Evolutionary conservation across 2,113 vertebrate species (phyloP).

Genomic region (Bujurquina vittata): DNA sequence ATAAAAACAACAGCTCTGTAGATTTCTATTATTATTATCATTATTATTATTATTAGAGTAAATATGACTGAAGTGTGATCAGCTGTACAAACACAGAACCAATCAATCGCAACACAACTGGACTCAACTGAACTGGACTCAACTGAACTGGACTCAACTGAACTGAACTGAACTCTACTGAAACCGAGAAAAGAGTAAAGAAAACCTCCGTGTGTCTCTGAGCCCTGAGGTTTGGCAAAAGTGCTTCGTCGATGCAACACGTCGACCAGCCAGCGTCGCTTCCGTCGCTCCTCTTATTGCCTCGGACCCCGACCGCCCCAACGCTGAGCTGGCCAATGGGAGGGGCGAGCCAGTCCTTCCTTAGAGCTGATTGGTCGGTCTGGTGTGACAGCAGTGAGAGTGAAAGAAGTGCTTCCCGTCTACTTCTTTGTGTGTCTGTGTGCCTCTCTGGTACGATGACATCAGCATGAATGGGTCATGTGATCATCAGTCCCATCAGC

Average conservation of each 20-base stretch:
- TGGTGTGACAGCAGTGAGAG: slow-evolving; percentile 1
- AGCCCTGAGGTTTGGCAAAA: slow-evolving; percentile 75
- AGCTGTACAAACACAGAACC: slow-evolving; percentile 64
- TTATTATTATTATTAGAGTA: slow-evolving; percentile 31
- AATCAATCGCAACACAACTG: slow-evolving; percentile 55
- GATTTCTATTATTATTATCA: slow-evolving; percentile 3
- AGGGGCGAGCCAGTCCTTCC: neutral
- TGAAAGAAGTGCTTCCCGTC: neutral
- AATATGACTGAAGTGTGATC: slow-evolving; percentile 58
- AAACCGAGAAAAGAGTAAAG: slow-evolving; percentile 60
- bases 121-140: slow-evolving; percentile 52
- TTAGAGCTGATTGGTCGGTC: slow-evolving; percentile 26
- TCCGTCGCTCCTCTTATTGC: slow-evolving; percentile 47
- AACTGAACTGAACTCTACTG: slow-evolving; percentile 40
- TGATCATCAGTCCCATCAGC: neutral
- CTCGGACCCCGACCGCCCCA: neutral
- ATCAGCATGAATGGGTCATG: neutral
- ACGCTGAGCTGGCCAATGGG: slow-evolving; percentile 8
- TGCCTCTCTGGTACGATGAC: neutral
- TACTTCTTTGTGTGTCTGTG: neutral
- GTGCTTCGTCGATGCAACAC: slow-evolving; percentile 60
- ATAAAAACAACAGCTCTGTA: slow-evolving; percentile 49
- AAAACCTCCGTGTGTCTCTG: slow-evolving; percentile 63
- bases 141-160: slow-evolving; percentile 18
- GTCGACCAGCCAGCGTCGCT: slow-evolving; percentile 23